phyloP scores from a whole-genome alignment of 2,113 vertebrate species.

The Peromyscus polionotus region DNA sequence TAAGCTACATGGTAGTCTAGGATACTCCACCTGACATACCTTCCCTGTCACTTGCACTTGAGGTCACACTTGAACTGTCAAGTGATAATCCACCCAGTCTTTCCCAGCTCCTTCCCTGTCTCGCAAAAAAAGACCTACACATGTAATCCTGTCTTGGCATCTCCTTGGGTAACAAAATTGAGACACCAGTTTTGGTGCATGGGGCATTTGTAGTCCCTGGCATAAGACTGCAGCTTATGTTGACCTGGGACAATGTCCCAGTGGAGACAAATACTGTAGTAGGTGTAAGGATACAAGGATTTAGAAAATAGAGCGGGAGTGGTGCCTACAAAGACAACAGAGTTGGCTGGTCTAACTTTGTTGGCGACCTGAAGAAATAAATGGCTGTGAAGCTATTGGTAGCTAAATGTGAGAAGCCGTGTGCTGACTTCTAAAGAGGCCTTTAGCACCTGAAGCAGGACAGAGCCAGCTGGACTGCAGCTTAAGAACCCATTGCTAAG shows the following conservation, averaged over 20 bases:
- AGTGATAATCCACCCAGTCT: neutral
- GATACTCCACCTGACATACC: neutral
- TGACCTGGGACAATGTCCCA: slow-evolving; percentile 3
- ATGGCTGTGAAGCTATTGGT: neutral
- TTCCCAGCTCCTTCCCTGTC: neutral
- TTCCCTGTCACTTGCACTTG: neutral
- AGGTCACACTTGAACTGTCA: neutral
- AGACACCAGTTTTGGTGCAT: neutral
- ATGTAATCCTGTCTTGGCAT: slow-evolving; percentile 4
- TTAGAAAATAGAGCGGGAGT: neutral
- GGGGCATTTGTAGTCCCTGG: neutral
- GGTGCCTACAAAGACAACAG: neutral
- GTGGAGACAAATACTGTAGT: neutral
- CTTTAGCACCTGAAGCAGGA: neutral
- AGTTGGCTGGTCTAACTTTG: neutral
- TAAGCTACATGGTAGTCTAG: neutral
- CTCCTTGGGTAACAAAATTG: slow-evolving; percentile 31
- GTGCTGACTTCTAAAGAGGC: neutral
- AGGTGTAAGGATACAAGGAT: neutral
- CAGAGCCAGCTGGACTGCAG: neutral
- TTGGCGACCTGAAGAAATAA: slow-evolving; percentile 15
- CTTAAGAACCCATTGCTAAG: neutral
- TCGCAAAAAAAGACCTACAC: slow-evolving; percentile 4
- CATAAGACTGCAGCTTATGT: neutral
- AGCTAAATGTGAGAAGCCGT: slow-evolving; percentile 19